These are phyloP conservation scores for Habropoda laboriosa DNA, from an alignment of 1,140 invertebrate genomes.

Conservation along the genomic window DNA sequence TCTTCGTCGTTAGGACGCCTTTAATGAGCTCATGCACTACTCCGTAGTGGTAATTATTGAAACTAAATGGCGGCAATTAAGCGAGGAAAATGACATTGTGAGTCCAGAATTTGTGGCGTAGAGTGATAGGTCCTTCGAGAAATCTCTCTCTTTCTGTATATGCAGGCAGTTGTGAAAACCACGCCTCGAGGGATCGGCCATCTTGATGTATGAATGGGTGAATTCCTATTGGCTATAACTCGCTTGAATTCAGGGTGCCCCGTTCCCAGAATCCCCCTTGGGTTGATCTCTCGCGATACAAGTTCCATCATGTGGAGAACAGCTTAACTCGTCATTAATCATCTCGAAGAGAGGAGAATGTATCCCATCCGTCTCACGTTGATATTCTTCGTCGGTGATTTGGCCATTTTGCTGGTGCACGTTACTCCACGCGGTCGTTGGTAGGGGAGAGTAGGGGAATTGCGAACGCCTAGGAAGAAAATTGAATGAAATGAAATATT, in stretches of 20 bases:
- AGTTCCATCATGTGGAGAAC: constrained; percentile 2
- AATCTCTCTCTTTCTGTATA: not conserved
- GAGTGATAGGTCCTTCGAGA: too few relatives aligned
- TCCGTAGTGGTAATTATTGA: constrained; percentile 19
- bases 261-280: constrained; percentile 10
- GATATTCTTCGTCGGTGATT: not conserved
- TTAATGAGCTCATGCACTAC: not conserved
- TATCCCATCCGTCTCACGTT: not conserved
- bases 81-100: not conserved
- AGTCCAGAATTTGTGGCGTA: not conserved
- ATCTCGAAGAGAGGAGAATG: not conserved
- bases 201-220: constrained; percentile 56
- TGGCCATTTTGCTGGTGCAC: not conserved
- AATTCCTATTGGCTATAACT: constrained; percentile 56
- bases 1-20: not conserved
- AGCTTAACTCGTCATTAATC: not conserved
- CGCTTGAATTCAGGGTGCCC: constrained; percentile 40
- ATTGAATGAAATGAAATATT: too few relatives aligned
- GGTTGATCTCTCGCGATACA: not conserved
- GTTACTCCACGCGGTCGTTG: too few relatives aligned
- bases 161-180: constrained; percentile 55
- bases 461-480: too few relatives aligned
- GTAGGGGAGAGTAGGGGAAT: too few relatives aligned
- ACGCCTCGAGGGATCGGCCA: constrained; percentile 64
- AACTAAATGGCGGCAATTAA: constrained; percentile 42